phyloP scores from a whole-genome alignment of 2,797 vertebrate genomes.

The Bradypodion ventrale region DNA sequence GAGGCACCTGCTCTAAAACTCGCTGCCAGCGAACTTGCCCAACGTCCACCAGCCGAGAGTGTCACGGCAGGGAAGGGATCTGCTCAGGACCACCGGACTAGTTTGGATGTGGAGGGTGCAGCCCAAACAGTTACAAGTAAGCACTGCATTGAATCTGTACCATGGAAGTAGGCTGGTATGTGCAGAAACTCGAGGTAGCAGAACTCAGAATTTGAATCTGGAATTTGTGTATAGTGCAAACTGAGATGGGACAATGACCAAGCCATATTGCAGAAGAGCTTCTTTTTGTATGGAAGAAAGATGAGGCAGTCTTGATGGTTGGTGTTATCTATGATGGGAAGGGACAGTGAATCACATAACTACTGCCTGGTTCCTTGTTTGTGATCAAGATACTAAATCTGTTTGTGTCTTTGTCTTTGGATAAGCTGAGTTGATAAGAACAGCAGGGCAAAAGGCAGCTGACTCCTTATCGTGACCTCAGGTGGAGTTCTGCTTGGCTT shows the following conservation, averaged over 20 bases:
- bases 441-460: background rate
- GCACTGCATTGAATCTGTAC: constrained; percentile 19
- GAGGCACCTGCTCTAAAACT: constrained; percentile 56
- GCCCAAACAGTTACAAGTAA: constrained; percentile 83
- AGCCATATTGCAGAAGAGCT: background rate
- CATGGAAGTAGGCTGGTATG: too few relatives aligned
- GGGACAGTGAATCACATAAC: background rate
- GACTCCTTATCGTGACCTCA: too few relatives aligned
- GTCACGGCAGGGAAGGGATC: constrained; percentile 52
- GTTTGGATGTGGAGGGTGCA: constrained; percentile 70
- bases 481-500: background rate
- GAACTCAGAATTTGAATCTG: background rate
- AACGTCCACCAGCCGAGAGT: constrained; percentile 58
- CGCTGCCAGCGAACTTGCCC: constrained; percentile 51
- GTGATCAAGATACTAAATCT: background rate
- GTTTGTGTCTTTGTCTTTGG: background rate
- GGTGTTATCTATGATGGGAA: background rate
- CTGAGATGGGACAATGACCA: background rate
- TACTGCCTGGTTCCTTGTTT: background rate
- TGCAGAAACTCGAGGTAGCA: background rate
- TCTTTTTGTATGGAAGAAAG: background rate
- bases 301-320: background rate
- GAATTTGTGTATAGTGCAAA: background rate
- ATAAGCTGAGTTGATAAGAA: background rate
- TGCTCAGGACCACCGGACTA: constrained; percentile 53